Evolutionary conservation across 2,888 invertebrate genomes (phyloP).

Genomic region (Spialia ferax): DNA sequence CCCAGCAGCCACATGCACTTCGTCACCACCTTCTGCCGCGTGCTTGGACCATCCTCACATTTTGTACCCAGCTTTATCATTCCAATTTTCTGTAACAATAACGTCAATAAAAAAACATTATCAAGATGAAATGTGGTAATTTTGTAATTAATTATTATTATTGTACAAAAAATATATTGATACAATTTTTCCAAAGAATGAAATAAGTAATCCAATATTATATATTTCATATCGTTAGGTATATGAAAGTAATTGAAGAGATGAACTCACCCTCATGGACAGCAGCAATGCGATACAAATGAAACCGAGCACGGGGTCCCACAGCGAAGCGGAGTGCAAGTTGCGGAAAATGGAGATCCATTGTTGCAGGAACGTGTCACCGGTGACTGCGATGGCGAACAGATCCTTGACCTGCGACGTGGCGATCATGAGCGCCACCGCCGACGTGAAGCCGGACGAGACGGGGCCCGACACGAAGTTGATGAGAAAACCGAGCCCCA

Average conservation of each 20-base stretch:
- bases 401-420: slow-evolving; percentile 96
- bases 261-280: slow-evolving; percentile 89
- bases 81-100: slow-evolving; percentile 85
- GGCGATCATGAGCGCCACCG: slow-evolving; percentile 95
- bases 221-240: too few relatives aligned
- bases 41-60: slow-evolving; percentile 80
- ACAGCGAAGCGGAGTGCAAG: slow-evolving; percentile 88
- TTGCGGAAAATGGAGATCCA: slow-evolving; percentile 91
- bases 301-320: slow-evolving; percentile 92
- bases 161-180: too few relatives aligned
- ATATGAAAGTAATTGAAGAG: too few relatives aligned
- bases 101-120: too few relatives aligned
- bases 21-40: slow-evolving; percentile 87
- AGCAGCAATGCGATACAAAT: slow-evolving; percentile 91
- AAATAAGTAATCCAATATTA: too few relatives aligned
- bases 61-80: slow-evolving; percentile 88
- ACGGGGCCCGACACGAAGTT: slow-evolving; percentile 97
- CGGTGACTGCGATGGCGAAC: slow-evolving; percentile 90
- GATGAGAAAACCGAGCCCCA: slow-evolving; percentile 94
- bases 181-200: too few relatives aligned
- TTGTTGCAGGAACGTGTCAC: slow-evolving; percentile 92
- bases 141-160: too few relatives aligned
- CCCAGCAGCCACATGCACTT: slow-evolving; percentile 92
- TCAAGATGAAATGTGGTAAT: too few relatives aligned
- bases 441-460: slow-evolving; percentile 95